These are phyloP conservation scores for Cynaeus angustus DNA, from an alignment of 2,888 invertebrate species.

Conservation along the genomic window DNA sequence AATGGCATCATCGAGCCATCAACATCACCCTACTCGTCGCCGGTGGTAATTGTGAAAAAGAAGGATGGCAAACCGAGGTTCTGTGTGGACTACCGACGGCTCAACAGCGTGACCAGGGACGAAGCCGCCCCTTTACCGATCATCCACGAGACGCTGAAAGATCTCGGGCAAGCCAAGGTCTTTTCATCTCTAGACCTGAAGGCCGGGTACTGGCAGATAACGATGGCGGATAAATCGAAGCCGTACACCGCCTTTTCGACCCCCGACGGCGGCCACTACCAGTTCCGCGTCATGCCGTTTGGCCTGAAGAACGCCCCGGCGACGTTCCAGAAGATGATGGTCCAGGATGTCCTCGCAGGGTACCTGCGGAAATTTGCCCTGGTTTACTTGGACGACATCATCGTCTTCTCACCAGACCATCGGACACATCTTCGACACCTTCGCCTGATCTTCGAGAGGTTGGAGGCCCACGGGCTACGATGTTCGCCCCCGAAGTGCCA, in stretches of 20 bases:
- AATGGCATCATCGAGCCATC: no score
- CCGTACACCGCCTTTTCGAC: background rate
- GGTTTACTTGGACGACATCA: background rate
- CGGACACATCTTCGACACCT: background rate
- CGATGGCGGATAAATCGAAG: background rate
- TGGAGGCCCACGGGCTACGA: background rate
- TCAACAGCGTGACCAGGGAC: no score
- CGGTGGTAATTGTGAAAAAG: no score
- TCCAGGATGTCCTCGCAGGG: background rate
- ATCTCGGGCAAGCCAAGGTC: background rate
- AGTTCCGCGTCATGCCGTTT: background rate
- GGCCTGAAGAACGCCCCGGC: constrained; percentile 6
- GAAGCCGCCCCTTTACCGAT: no score
- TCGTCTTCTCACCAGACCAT: background rate
- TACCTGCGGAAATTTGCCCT: background rate
- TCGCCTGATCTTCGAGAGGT: background rate
- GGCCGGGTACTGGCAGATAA: constrained; percentile 1
- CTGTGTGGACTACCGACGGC: no score
- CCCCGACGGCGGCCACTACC: background rate
- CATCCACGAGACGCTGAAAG: no score
- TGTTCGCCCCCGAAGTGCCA: background rate
- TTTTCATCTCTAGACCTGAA: background rate
- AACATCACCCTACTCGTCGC: no score
- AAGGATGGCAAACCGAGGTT: no score
- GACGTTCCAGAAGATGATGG: constrained; percentile 3